Evolutionary conservation across 2,113 vertebrate species (phyloP).

Genomic region (Dolichotis patagonum): DNA sequence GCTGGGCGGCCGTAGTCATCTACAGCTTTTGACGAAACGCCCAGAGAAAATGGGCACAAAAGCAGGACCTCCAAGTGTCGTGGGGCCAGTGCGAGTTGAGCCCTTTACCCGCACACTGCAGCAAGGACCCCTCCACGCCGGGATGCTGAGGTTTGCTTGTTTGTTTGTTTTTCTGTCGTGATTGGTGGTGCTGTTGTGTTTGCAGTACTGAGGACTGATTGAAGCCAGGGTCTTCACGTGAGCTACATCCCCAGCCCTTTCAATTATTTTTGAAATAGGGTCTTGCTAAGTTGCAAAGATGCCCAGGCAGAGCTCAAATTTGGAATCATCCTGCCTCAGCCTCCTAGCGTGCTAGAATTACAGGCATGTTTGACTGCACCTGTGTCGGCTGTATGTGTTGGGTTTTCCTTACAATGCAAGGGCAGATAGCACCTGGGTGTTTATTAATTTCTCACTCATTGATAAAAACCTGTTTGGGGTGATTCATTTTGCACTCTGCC

Average conservation of each 20-base stretch:
- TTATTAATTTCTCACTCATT: background rate
- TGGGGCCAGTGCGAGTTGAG: background rate
- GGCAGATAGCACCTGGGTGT: background rate
- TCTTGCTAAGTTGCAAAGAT: background rate
- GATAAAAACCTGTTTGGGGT: conserved; percentile 1
- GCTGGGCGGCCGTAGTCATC: background rate
- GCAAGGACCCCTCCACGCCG: background rate
- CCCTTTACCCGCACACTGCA: background rate
- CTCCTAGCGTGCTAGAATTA: background rate
- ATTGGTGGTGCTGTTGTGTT: background rate
- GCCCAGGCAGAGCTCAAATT: background rate
- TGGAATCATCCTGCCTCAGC: background rate
- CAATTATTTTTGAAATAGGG: background rate
- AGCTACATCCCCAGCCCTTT: background rate
- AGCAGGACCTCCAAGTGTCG: background rate
- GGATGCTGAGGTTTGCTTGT: background rate
- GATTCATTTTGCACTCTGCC: background rate
- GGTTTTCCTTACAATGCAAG: background rate
- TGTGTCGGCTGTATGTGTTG: background rate
- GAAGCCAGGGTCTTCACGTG: background rate
- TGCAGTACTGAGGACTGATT: background rate
- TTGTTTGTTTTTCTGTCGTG: background rate
- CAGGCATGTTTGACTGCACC: background rate
- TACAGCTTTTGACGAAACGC: background rate
- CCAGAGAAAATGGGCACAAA: background rate